A percentile compares a stretch with the other conserved stretches of the same genome.
Conservation (phyloP, 1,140 invertebrate genomes). For the Venturia canescens region DNA sequence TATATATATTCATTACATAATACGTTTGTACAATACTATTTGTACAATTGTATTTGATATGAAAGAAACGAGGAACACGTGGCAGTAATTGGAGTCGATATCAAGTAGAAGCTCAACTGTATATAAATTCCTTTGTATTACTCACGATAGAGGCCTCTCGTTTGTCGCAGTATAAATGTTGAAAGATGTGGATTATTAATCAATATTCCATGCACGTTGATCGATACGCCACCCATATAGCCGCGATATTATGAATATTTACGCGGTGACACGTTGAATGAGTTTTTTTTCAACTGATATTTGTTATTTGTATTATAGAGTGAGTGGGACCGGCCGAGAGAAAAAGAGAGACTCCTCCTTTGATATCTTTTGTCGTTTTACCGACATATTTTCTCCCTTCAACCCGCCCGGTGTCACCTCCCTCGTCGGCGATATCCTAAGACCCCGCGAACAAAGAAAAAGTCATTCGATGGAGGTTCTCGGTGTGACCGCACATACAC, state of each 20-base stretch:
- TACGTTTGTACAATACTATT: conserved; percentile 18
- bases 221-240: conserved; percentile 37
- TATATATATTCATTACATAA: background rate
- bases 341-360: conserved; percentile 5
- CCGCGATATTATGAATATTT: conserved; percentile 40
- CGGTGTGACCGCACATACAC: conserved; percentile 25
- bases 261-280: conserved; percentile 36
- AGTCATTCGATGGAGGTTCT: conserved; percentile 36
- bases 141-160: background rate
- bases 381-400: conserved; percentile 16
- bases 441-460: conserved; percentile 29
- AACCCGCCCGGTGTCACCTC: background rate
- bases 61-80: background rate
- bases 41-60: conserved; percentile 15
- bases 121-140: background rate
- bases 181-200: conserved; percentile 6
- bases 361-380: conserved; percentile 41
- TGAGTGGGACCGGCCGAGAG: too few relatives aligned
- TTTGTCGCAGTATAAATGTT: background rate
- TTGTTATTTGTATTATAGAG: background rate
- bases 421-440: conserved; percentile 26
- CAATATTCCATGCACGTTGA: conserved; percentile 37
- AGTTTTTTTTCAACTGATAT: conserved; percentile 30
- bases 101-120: background rate
- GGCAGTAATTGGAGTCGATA: conserved; percentile 31